Percentiles rank a stretch among this genome's conserved stretches.
phyloP scores from a whole-genome alignment of 2,113 vertebrate species.

The Euleptes europaea region DNA sequence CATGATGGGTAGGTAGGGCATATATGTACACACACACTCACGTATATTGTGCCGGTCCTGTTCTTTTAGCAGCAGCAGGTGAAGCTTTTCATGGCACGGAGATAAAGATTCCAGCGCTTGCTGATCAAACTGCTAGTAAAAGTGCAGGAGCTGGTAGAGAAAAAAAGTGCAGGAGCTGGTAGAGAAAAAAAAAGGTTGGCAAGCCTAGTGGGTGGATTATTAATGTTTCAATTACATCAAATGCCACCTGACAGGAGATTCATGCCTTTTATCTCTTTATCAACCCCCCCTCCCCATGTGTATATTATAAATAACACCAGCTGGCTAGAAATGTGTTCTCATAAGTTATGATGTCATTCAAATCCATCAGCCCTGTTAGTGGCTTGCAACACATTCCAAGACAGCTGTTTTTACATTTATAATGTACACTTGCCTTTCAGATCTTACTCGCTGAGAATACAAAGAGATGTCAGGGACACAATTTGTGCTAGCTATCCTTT shows the following conservation, averaged over 20 bases:
- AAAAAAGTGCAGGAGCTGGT: not conserved
- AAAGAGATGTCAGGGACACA: constrained; percentile 56
- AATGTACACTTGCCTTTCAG: constrained; percentile 72
- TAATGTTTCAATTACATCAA: constrained; percentile 20
- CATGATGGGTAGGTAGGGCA: not conserved
- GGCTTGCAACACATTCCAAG: constrained; percentile 71
- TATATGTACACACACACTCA: no score
- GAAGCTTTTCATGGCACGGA: not conserved
- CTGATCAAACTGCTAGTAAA: not conserved
- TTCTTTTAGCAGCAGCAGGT: not conserved
- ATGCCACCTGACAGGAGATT: constrained; percentile 35
- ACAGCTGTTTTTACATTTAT: constrained; percentile 81
- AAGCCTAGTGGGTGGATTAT: not conserved
- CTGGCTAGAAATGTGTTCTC: constrained; percentile 77
- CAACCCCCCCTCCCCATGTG: constrained; percentile 51
- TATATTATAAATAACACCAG: constrained; percentile 78
- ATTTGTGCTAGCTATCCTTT: constrained; percentile 54
- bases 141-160: not conserved
- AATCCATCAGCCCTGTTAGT: constrained; percentile 75
- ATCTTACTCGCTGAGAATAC: constrained; percentile 63
- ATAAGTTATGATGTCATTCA: constrained; percentile 80
- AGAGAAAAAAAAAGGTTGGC: not conserved
- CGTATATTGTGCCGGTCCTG: not conserved
- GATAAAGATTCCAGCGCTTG: not conserved
- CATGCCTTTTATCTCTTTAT: constrained; percentile 56